Percentiles rank a stretch among this genome's conserved stretches.
Evolutionary conservation across 2,113 vertebrate genomes (phyloP).

Genomic region (Halcyon senegalensis): DNA sequence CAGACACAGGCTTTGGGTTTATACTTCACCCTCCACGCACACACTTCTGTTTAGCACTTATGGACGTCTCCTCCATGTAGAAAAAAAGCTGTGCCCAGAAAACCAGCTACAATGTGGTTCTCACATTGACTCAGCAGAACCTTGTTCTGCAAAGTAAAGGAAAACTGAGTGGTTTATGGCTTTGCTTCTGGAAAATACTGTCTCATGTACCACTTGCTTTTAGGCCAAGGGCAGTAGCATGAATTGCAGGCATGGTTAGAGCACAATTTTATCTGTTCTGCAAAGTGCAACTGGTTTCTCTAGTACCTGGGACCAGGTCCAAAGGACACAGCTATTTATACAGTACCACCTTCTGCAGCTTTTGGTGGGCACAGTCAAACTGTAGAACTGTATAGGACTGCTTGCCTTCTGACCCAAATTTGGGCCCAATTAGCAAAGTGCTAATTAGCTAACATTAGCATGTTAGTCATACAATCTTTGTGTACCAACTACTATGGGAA

Average conservation of each 20-base stretch:
- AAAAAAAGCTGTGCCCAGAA: background rate
- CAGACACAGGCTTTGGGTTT: background rate
- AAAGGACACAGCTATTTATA: background rate
- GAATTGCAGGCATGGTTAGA: background rate
- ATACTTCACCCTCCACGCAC: too few species aligned
- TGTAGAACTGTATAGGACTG: background rate
- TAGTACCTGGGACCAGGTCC: background rate
- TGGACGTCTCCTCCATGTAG: background rate
- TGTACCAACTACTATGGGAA: fast-evolving
- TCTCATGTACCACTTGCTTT: background rate
- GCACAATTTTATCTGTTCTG: background rate
- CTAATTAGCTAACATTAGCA: background rate
- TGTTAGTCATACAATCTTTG: background rate
- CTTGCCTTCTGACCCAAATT: background rate
- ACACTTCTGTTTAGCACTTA: too few species aligned
- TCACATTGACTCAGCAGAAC: background rate
- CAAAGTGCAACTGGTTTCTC: background rate
- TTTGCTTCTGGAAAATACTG: background rate
- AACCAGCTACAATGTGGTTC: background rate
- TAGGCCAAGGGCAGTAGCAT: background rate
- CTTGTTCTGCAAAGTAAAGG: background rate
- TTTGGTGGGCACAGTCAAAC: background rate
- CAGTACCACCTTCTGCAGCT: background rate
- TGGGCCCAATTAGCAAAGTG: background rate
- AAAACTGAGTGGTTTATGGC: background rate